These are phyloP conservation scores for Ramphastos sulfuratus DNA, from an alignment of 2,113 vertebrate genomes.

Conservation along the genomic window DNA sequence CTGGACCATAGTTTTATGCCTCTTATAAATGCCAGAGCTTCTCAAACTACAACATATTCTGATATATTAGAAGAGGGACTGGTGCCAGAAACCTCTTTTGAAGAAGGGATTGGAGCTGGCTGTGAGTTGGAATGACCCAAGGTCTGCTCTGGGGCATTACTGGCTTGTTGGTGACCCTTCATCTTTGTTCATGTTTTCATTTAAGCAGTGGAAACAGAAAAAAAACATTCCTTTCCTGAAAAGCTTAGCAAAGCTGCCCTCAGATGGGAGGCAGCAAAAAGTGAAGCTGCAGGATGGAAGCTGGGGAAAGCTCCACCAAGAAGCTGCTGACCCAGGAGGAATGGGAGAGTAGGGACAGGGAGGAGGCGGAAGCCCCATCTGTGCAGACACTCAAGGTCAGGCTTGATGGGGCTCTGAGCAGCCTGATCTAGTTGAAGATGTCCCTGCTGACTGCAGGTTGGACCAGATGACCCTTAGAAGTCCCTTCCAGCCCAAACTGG, in stretches of 20 bases:
- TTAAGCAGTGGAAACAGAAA: neutral
- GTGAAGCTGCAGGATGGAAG: neutral
- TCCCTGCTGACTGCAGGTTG: too few species aligned
- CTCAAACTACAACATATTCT: neutral
- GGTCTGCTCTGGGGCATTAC: neutral
- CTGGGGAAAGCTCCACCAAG: accelerated
- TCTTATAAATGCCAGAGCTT: neutral
- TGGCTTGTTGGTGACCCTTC: neutral
- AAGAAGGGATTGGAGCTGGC: neutral
- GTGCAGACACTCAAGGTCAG: too few species aligned
- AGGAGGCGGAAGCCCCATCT: too few species aligned
- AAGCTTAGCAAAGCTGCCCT: neutral
- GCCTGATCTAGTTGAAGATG: too few species aligned
- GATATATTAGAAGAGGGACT: neutral
- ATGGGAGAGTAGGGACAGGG: neutral
- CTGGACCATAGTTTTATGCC: too few species aligned
- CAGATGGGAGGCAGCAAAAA: neutral
- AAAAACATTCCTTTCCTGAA: neutral
- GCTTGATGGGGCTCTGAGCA: too few species aligned
- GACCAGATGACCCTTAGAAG: too few species aligned
- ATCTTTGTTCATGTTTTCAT: accelerated
- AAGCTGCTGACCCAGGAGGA: neutral
- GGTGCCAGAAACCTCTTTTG: neutral
- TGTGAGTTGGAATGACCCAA: neutral
- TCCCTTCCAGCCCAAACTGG: too few species aligned